phyloP scores from a whole-genome alignment of 1,140 invertebrate species.

The Ceratoteleas bidentatus region DNA sequence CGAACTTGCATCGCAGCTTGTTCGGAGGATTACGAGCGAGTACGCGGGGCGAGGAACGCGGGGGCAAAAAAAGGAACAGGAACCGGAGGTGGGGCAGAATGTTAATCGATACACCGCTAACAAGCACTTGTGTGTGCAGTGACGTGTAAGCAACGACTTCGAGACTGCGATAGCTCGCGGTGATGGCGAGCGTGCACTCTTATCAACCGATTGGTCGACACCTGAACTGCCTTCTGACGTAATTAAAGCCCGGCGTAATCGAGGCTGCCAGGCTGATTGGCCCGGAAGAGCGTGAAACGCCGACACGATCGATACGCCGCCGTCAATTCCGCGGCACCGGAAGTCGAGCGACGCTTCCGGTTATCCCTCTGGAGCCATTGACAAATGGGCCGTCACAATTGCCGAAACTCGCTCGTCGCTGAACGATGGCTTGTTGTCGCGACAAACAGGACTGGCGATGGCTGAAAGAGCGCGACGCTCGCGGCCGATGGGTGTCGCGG shows the following conservation, averaged over 20 bases:
- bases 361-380: background rate
- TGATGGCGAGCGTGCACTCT: constrained; percentile 55
- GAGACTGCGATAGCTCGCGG: constrained; percentile 41
- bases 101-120: constrained; percentile 57
- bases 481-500: constrained; percentile 36
- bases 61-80: constrained; percentile 1
- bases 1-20: background rate
- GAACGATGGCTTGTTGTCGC: constrained; percentile 41
- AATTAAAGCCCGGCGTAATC: constrained; percentile 62
- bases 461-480: constrained; percentile 42
- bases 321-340: constrained; percentile 24
- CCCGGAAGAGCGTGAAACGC: constrained; percentile 47
- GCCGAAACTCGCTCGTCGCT: constrained; percentile 30
- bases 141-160: constrained; percentile 45
- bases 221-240: constrained; percentile 56
- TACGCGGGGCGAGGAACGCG: no score
- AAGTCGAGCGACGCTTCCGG: background rate
- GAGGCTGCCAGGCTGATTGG: constrained; percentile 54
- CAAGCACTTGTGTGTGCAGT: constrained; percentile 51
- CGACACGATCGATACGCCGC: constrained; percentile 51
- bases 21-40: background rate
- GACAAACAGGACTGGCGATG: constrained; percentile 27
- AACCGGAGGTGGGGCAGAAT: constrained; percentile 2
- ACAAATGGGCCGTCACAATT: constrained; percentile 36
- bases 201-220: constrained; percentile 60